These are phyloP conservation scores for Lacanobia oleracea DNA, from an alignment of 2,888 invertebrate genomes.

Conservation along the genomic window DNA sequence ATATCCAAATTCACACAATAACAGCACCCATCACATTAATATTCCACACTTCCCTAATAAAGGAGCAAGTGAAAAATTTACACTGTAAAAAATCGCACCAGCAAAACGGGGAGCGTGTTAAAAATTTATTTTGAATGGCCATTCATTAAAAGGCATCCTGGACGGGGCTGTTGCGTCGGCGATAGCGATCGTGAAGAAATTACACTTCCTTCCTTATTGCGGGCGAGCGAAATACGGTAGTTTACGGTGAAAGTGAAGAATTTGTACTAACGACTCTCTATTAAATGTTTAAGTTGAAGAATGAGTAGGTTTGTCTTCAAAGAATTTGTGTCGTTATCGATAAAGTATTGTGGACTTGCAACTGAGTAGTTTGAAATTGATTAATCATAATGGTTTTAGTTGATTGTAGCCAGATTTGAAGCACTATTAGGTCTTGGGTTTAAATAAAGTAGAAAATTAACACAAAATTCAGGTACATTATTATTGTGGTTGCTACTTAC, in stretches of 20 bases:
- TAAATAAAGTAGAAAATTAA: too few species aligned
- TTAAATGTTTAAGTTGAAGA: conserved; percentile 47
- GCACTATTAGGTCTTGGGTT: background rate
- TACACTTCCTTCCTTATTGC: conserved; percentile 78
- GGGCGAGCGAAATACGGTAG: conserved; percentile 68
- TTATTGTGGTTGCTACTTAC: too few species aligned
- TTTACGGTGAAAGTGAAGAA: conserved; percentile 49
- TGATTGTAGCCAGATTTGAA: background rate
- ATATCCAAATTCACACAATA: conserved; percentile 16
- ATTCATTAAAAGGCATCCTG: conserved; percentile 72
- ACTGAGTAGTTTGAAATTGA: background rate
- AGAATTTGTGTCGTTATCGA: background rate
- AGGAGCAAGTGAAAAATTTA: conserved; percentile 48
- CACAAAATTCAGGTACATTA: too few species aligned
- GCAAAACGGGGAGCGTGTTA: conserved; percentile 57
- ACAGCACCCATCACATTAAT: conserved; percentile 28
- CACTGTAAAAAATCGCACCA: conserved; percentile 48
- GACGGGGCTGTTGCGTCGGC: conserved; percentile 63
- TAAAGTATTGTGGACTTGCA: background rate
- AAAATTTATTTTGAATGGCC: conserved; percentile 71
- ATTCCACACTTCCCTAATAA: conserved; percentile 36
- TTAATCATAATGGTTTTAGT: background rate
- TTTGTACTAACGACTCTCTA: conserved; percentile 56
- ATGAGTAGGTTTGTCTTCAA: conserved; percentile 21
- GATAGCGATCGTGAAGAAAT: conserved; percentile 75